Evolutionary conservation across 2,113 vertebrate genomes (phyloP), one percentile per base, ranked within the genome.

Genomic region (Choloepus hoffmanni): DNA sequence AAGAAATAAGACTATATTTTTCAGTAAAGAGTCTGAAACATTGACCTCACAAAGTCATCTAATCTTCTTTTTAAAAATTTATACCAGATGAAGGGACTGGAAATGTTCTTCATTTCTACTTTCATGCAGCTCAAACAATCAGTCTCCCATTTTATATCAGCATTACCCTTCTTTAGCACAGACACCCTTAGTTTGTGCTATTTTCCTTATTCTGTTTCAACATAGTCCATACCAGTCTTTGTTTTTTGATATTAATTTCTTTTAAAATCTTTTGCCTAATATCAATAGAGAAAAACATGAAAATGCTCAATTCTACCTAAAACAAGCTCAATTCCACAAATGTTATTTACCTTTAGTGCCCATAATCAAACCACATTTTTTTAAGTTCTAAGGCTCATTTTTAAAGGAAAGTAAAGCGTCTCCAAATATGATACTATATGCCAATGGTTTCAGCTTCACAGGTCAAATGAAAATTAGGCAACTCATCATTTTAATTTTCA

Each of bases 141-240:
- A 70, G 19, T 6, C 33, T 62, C 72, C 92, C 33, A 40, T 73
- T 50, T 36, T 43, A 33, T 14, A 3, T 77, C 11, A 45, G 2
- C 55, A 78, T n/a, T 45, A 65, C 28, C 14, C 9, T 16, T 55
- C 19, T 14, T 78, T 48, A 67, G 19, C 21, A 18, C 8, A 55
- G 30, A 36, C 68, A 24, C 36, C 73, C 24, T 76, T 85, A 26
- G 24, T 48, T 62, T 88, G 11, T 62, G 13, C 12, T 62, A n/a
- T 55, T 90, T 97, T 78, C 60, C 93, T 94, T 76, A 48, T 84
- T 86, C 33, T n/a, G 58, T 53, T 83, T 93, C 40, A 62, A 2
- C 18, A 24, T 55, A 7, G 19, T 62, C 40, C 19, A 10, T 84
- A 28, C 60, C 13, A 63, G 9, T 76, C 45, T 16, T 72, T n/a